Evolutionary conservation across 2,113 vertebrate genomes (phyloP).

Genomic region (Theristicus caerulescens): DNA sequence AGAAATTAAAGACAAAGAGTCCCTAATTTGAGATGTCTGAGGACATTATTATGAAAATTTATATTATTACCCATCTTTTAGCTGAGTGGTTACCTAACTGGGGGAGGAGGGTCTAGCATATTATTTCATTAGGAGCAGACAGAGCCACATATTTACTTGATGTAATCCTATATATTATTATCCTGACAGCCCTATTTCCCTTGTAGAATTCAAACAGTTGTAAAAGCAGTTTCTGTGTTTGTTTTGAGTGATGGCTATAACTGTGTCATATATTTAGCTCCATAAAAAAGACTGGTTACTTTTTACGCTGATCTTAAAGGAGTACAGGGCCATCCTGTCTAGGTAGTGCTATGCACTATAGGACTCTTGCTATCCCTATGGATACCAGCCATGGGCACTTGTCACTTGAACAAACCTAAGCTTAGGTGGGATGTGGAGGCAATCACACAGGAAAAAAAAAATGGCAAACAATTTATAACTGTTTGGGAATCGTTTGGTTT

Average conservation of each 20-base stretch:
- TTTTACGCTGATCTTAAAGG: not conserved
- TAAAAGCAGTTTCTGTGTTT: not conserved
- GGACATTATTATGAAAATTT: constrained; percentile 11
- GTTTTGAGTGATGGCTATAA: not conserved
- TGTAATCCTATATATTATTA: not conserved
- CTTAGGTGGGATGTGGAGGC: not conserved
- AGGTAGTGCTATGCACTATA: not conserved
- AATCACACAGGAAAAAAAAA: not conserved
- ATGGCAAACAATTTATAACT: not conserved
- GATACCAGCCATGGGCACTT: not conserved
- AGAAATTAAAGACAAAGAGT: constrained; percentile 24
- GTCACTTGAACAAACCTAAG: not conserved
- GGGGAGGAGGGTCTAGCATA: not conserved
- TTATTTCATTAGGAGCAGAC: constrained; percentile 4
- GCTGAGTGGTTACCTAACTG: not conserved
- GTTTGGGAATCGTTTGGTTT: not conserved
- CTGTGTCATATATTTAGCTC: not conserved
- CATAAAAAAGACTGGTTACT: not conserved
- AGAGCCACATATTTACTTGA: not conserved
- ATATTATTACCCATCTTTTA: not conserved
- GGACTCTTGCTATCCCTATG: not conserved
- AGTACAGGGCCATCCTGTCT: not conserved
- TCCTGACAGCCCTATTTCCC: not conserved
- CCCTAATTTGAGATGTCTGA: not conserved
- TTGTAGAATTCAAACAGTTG: not conserved